Evolutionary conservation across 2,888 invertebrate species (phyloP).

Genomic region (Cylloceria caligata): DNA sequence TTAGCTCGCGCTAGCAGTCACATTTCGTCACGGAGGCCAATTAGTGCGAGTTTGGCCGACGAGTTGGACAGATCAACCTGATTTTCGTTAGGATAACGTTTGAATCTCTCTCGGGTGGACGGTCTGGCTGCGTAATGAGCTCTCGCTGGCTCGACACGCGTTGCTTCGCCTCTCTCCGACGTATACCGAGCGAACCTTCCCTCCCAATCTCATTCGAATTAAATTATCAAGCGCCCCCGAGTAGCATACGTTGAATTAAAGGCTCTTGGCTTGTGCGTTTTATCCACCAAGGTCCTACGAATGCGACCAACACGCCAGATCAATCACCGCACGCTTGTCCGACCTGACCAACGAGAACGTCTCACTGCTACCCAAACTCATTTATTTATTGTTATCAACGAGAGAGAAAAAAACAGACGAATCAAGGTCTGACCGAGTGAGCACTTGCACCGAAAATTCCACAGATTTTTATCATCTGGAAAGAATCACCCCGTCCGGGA

Average conservation of each 20-base stretch:
- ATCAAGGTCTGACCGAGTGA: background rate
- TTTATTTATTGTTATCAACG: constrained; percentile 21
- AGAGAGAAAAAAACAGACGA: background rate
- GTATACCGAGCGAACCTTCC: background rate
- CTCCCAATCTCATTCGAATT: constrained; percentile 57
- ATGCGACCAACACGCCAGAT: constrained; percentile 56
- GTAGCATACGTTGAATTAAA: constrained; percentile 24
- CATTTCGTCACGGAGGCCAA: constrained; percentile 67
- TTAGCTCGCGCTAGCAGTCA: constrained; percentile 57
- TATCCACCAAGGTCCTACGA: constrained; percentile 45
- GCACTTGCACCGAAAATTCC: constrained; percentile 10
- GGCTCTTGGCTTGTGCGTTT: constrained; percentile 49
- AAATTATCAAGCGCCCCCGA: constrained; percentile 62
- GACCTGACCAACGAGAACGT: constrained; percentile 27
- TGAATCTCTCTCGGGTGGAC: constrained; percentile 49
- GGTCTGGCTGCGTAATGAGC: constrained; percentile 65
- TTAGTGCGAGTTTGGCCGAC: constrained; percentile 64
- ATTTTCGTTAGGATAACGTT: constrained; percentile 66
- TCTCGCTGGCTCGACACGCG: constrained; percentile 51
- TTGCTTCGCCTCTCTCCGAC: constrained; percentile 17
- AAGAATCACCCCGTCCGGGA: background rate
- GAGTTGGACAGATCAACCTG: constrained; percentile 65
- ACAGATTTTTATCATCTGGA: background rate
- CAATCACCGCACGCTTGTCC: constrained; percentile 52
- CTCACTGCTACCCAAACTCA: constrained; percentile 15